Evolutionary conservation across 2,113 vertebrate genomes (phyloP).

Genomic region (Felis chaus): DNA sequence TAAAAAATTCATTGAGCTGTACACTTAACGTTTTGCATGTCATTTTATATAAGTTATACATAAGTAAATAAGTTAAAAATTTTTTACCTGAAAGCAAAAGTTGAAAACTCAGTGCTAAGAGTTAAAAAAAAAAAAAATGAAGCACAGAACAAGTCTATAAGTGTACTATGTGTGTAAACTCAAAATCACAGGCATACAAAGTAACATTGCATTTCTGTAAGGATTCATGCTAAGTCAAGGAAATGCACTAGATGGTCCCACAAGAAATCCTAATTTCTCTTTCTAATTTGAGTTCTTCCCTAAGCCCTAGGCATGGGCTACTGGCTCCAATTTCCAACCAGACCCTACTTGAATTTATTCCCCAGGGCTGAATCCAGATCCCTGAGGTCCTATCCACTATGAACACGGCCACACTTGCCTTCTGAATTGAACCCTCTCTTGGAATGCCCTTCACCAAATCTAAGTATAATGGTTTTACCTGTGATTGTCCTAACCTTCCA

Average conservation of each 20-base stretch:
- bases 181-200: not conserved
- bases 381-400: too few species aligned
- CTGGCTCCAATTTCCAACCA: not conserved
- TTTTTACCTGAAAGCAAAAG: not conserved
- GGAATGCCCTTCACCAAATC: not conserved
- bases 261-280: not conserved
- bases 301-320: not conserved
- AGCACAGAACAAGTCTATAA: not conserved
- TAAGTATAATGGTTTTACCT: too few species aligned
- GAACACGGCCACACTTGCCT: not conserved
- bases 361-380: not conserved
- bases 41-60: not conserved
- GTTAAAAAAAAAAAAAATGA: not conserved
- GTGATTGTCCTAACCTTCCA: not conserved
- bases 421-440: not conserved
- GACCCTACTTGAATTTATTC: not conserved
- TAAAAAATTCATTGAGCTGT: not conserved
- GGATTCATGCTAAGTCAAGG: too few species aligned
- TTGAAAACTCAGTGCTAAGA: not conserved
- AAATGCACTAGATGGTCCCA: not conserved
- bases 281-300: not conserved
- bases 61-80: not conserved
- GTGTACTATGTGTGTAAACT: not conserved
- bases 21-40: not conserved
- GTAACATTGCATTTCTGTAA: not conserved